Evolutionary conservation across 2,797 vertebrate species (phyloP), one percentile per base, ranked within the genome.

Genomic region (Bradypus variegatus): DNA sequence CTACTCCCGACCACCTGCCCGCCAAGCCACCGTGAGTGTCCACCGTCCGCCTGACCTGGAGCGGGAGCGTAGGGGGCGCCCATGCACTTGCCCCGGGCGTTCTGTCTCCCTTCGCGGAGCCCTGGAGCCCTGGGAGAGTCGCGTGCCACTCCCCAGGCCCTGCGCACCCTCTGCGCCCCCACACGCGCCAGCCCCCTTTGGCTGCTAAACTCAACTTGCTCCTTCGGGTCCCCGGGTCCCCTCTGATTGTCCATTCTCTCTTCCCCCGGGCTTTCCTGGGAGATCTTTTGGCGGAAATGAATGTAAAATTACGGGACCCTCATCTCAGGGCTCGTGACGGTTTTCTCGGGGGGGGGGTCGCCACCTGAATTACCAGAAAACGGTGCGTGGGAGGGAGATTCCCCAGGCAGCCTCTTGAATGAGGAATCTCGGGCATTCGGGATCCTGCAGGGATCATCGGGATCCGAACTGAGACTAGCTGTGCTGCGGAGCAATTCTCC

Each of bases 1-100:
- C 92, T 58, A 78, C 69, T 31, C 78, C 93, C 15, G 78, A 85
- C 75, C 3, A 58, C 55, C 48, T 0, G 60, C 83, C 70, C 19
- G 41, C 82, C 19, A 5, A 5, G 81, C 91, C 65, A 92, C 82
- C 23, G 96, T 96, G 92, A 96, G 96, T 91, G 64, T 38, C 55
- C 36, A 0, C 23, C 45, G 60, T 53, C 92, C 27, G 1, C 25
- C 38, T 29, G 27, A 41, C 75, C 23, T 0, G 45, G 67, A 70
- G 4, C 25, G 7, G 16, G 60, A 55, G 48, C 7, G 0, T 6
- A 70, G 16, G 55, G 58, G 18, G 15, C 10, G 3, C 58, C 8
- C 5, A 11, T 16, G 62, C 41, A 85, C 48, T 76, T 79, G 23
- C 41, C 64, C 9, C 1, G 11, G 31, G 60, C 8, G 7, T 50